A percentile compares a stretch with the other conserved stretches of the same genome.
These are phyloP conservation scores for Elgaria multicarinata DNA, from an alignment of 2,113 vertebrate genomes.

Conservation along the genomic window DNA sequence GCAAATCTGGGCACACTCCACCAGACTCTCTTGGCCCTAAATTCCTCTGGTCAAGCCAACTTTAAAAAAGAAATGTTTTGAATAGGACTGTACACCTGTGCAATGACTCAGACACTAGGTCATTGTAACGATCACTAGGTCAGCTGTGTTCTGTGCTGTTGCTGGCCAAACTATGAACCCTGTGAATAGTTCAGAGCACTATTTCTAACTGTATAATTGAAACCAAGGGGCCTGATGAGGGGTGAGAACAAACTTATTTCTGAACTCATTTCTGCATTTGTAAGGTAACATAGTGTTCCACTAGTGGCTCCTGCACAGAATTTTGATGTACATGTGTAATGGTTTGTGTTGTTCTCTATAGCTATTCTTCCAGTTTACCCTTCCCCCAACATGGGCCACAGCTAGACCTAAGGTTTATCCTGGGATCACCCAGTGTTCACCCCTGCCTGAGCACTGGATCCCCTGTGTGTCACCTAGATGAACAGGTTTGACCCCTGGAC, in stretches of 20 bases:
- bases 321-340: not conserved
- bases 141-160: not conserved
- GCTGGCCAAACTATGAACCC: not conserved
- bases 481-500: no score
- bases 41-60: constrained; percentile 21
- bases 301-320: not conserved
- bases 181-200: not conserved
- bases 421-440: no score
- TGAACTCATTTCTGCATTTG: not conserved
- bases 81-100: constrained; percentile 59
- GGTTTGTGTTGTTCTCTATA: not conserved
- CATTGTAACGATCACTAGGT: constrained; percentile 11
- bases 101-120: constrained; percentile 16
- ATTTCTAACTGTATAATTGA: constrained; percentile 8
- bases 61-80: constrained; percentile 57
- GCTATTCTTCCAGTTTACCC: not conserved
- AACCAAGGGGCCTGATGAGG: not conserved
- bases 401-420: no score
- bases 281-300: not conserved
- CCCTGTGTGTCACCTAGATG: no score
- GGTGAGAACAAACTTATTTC: not conserved
- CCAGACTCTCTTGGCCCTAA: constrained; percentile 45
- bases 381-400: no score
- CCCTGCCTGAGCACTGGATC: no score
- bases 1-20: constrained; percentile 49